Base-by-base conservation (phyloP, 2,113 vertebrate genomes). In the Cardinalis cardinalis region DNA sequence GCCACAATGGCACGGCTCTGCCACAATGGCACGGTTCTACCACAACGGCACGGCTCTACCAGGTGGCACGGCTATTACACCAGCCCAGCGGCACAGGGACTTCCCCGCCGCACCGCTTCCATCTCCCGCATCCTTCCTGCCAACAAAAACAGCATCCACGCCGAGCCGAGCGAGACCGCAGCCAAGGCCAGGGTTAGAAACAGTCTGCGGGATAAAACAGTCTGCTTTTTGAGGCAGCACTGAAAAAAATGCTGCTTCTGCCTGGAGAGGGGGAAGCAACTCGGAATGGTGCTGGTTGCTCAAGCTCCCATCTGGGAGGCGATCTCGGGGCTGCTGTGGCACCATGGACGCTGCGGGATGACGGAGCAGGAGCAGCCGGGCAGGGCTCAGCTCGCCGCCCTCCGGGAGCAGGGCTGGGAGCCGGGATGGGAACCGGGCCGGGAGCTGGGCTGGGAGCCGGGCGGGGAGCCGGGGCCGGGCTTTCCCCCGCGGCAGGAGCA, bases 401-500 rank as follows among this genome's bases (percentile, higher is more conserved):
- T 15, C 15, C 9, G 4, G 34, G 38, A 86, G 20, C 3, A 13
- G 59, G 36, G 55, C 69, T 14, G 12, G 46, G 46, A 48, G 12
- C 46, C 28, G 64, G 34, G 23, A 12, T 29, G 2, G 26, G 43
- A 87, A 16, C 23, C 13, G 53, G 32, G 48, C 68, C 11, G 20
- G n/a, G 41, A n/a, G n/a, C n/a, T n/a, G n/a, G n/a, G n/a, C n/a
- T n/a, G n/a, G n/a, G n/a, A n/a, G n/a, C n/a, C n/a, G n/a, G n/a
- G n/a, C n/a, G n/a, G n/a, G n/a, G n/a, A 88, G 34, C 84, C 31
- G 69, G 53, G 36, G 23, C 58, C 80, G 43, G 41, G 41, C 23
- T 28, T 90, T 68, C 95, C 96, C 94, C 96, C 93, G 24, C 46
- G 36, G 48, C 10, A 1, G 59, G n/a, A 83, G 84, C 88, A 97